Evolutionary conservation across 2,797 vertebrate genomes (phyloP).

Genomic region (Cryptoblepharus egeriae): DNA sequence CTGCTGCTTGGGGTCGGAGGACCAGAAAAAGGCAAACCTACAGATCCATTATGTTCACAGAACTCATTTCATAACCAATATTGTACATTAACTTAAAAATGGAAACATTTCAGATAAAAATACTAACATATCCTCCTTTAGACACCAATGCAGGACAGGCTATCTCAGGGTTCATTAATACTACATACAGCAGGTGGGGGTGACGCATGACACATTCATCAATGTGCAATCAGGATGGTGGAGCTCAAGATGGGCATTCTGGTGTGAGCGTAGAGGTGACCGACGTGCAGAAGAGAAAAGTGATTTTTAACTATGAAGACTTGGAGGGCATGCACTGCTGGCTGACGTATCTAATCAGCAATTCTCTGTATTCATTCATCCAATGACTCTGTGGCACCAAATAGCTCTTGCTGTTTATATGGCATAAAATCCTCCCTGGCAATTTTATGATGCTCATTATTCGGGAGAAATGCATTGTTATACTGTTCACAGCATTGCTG

Average conservation of each 20-base stretch:
- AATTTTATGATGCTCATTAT: not conserved
- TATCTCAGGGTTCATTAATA: not conserved
- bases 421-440: slow-evolving; percentile 5
- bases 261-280: no score
- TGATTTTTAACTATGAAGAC: not conserved
- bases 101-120: not conserved
- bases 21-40: not conserved
- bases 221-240: not conserved
- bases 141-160: not conserved
- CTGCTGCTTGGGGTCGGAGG: not conserved
- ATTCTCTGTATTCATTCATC: not conserved
- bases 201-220: not conserved
- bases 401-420: not conserved
- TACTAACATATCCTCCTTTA: not conserved
- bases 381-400: not conserved
- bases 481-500: slow-evolving; percentile 7
- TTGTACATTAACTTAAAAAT: not conserved
- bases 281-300: not conserved
- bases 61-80: not conserved
- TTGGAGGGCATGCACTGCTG: not conserved
- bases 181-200: not conserved
- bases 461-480: not conserved
- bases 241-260: not conserved
- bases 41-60: not conserved
- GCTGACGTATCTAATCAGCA: not conserved